phyloP scores from a whole-genome alignment of 2,797 vertebrate species.

The Sebastes trivittatus region DNA sequence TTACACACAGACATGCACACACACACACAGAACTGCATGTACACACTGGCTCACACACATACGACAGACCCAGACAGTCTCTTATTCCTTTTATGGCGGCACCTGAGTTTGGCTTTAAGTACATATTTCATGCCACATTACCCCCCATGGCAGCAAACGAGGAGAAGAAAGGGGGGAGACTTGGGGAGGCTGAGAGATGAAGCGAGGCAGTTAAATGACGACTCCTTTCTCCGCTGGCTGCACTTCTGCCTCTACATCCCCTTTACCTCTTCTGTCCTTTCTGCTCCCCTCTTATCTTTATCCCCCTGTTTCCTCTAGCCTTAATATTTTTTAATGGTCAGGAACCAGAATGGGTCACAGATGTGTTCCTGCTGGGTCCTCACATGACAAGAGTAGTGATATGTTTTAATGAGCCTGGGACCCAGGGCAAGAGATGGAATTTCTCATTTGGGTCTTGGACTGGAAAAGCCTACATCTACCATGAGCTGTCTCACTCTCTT shows the following conservation, averaged over 20 bases:
- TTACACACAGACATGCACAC: background rate
- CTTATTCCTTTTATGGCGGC: conserved; percentile 49
- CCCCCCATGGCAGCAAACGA: conserved; percentile 53
- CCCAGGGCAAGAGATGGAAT: conserved; percentile 59
- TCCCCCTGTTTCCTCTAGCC: conserved; percentile 56
- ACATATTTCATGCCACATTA: conserved; percentile 81
- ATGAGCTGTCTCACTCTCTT: conserved; percentile 18
- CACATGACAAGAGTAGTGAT: conserved; percentile 73
- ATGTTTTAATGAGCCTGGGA: conserved; percentile 78
- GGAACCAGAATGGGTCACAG: conserved; percentile 68
- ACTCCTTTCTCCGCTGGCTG: conserved; percentile 29
- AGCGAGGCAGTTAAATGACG: conserved; percentile 43
- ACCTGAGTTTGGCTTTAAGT: conserved; percentile 73
- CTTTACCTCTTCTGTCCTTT: conserved; percentile 41
- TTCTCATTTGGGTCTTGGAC: conserved; percentile 61
- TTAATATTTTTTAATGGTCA: conserved; percentile 73
- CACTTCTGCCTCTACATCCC: conserved; percentile 36
- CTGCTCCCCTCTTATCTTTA: conserved; percentile 57
- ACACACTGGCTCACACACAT: background rate
- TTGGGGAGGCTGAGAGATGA: conserved; percentile 30
- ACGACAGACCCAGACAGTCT: conserved; percentile 38
- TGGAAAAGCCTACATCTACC: conserved; percentile 44
- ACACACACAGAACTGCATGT: background rate
- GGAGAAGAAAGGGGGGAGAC: conserved; percentile 33
- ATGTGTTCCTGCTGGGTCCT: conserved; percentile 62